These are phyloP conservation scores for Apamea sordens DNA, from an alignment of 2,888 invertebrate genomes.

Conservation along the genomic window DNA sequence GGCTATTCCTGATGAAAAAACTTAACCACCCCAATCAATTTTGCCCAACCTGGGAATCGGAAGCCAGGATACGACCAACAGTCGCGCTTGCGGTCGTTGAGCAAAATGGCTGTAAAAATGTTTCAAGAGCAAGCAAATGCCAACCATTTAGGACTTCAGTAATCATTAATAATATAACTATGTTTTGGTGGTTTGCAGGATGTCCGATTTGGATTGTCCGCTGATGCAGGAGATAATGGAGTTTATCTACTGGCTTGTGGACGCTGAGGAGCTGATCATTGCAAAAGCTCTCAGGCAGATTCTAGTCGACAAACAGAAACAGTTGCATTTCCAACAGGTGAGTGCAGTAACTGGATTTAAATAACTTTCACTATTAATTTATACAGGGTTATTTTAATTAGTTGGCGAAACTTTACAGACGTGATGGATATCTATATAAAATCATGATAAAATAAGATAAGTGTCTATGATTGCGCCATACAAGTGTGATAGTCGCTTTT, in stretches of 20 bases:
- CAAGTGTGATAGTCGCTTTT: not conserved
- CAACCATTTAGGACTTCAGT: not conserved
- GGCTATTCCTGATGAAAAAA: not conserved
- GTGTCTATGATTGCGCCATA: not conserved
- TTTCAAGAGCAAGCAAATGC: not conserved
- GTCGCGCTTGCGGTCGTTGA: not conserved
- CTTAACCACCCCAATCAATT: not conserved
- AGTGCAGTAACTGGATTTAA: constrained; percentile 43
- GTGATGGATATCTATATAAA: not conserved
- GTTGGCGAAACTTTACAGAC: not conserved
- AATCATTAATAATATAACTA: not conserved
- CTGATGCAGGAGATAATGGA: constrained; percentile 96
- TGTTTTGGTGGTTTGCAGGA: constrained; percentile 86
- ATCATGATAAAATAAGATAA: not conserved
- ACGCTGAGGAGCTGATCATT: constrained; percentile 97
- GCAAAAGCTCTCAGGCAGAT: constrained; percentile 97
- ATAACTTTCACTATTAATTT: not conserved
- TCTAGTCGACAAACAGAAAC: constrained; percentile 95
- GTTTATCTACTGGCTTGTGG: constrained; percentile 98
- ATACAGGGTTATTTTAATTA: not conserved
- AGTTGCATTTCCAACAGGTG: constrained; percentile 89
- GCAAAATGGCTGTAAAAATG: not conserved
- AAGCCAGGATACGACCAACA: not conserved
- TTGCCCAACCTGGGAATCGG: not conserved
- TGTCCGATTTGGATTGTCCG: constrained; percentile 95